Percentiles rank a stretch among this genome's conserved stretches.
These are phyloP conservation scores for Sarotherodon lohbergeri DNA, from an alignment of 2,113 vertebrate genomes.

Conservation along the genomic window DNA sequence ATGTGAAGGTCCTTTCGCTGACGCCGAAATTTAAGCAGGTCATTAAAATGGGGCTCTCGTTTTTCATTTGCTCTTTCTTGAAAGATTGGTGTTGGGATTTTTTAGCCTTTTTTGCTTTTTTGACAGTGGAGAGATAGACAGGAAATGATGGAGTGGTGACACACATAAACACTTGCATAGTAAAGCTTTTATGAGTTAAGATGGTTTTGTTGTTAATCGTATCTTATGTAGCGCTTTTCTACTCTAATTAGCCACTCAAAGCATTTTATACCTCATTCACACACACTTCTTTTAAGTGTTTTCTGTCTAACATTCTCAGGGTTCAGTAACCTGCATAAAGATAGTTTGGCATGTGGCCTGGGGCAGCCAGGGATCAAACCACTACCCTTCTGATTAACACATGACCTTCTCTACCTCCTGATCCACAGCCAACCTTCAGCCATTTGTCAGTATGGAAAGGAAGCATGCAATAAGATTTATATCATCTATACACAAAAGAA, in stretches of 20 bases:
- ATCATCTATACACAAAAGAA: background rate
- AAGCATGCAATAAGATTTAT: background rate
- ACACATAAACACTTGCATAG: background rate
- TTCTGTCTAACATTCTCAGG: background rate
- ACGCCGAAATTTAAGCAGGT: background rate
- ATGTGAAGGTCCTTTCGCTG: background rate
- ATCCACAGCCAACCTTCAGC: background rate
- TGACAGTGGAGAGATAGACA: background rate
- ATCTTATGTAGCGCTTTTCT: background rate
- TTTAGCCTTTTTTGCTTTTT: background rate
- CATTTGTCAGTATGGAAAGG: background rate
- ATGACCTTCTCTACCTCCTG: background rate
- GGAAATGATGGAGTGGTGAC: background rate
- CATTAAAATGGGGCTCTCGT: background rate
- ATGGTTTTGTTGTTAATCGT: accelerated
- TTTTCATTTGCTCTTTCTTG: background rate
- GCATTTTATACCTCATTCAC: background rate
- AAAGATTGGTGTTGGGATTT: background rate
- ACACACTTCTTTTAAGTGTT: background rate
- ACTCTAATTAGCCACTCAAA: background rate
- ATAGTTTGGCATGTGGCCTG: background rate
- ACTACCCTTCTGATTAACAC: background rate
- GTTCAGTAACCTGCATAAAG: background rate
- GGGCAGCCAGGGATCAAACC: background rate
- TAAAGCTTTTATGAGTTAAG: background rate